Conservation (phyloP, 2,113 vertebrate species). For the Chamaetylas fuelleborni region DNA sequence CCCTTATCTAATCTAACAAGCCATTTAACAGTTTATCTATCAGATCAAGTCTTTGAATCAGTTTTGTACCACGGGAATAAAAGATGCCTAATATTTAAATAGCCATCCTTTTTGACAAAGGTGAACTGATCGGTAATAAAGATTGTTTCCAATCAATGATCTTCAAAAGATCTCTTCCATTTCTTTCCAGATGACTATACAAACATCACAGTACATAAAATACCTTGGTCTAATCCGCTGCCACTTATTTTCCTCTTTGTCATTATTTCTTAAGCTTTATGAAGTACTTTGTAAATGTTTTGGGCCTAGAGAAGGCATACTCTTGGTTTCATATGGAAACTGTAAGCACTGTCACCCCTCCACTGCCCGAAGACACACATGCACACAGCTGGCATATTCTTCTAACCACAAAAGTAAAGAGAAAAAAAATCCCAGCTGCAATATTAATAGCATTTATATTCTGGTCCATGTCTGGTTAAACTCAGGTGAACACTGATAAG, state of each 20-base stretch:
- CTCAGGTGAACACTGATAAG: constrained; percentile 41
- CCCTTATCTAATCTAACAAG: constrained; percentile 71
- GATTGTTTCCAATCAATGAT: constrained; percentile 60
- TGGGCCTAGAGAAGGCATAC: constrained; percentile 52
- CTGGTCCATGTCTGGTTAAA: constrained; percentile 39
- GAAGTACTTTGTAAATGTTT: constrained; percentile 47
- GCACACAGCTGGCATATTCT: neutral
- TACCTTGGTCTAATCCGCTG: constrained; percentile 55
- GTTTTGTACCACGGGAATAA: constrained; percentile 14
- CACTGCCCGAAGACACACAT: neutral
- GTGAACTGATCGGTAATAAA: constrained; percentile 53
- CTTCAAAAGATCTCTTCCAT: constrained; percentile 60
- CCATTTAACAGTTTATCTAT: constrained; percentile 62
- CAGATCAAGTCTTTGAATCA: constrained; percentile 45
- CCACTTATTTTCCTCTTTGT: constrained; percentile 64
- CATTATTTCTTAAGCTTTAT: constrained; percentile 63
- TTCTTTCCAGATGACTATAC: constrained; percentile 45
- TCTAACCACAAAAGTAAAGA: neutral
- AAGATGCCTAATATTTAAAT: constrained; percentile 50
- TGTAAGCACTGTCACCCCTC: neutral
- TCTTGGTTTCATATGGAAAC: constrained; percentile 54
- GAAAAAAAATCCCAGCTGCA: neutral
- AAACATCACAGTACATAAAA: constrained; percentile 66
- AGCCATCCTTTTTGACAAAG: constrained; percentile 50
- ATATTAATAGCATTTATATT: constrained; percentile 36